phyloP scores from a whole-genome alignment of 2,888 invertebrate genomes.

The Xestia xanthographa region DNA sequence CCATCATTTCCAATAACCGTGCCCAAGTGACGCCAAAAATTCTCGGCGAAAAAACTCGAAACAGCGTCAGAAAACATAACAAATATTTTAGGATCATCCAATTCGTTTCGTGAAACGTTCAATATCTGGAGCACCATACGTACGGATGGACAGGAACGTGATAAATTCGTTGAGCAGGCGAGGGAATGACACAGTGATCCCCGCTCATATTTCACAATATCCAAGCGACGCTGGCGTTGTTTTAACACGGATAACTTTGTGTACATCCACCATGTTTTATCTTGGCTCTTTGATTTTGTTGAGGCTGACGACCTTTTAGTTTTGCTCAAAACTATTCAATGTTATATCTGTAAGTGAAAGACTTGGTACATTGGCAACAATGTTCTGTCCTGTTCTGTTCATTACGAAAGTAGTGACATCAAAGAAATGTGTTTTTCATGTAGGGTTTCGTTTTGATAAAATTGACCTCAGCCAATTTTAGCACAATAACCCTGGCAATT shows the following conservation, averaged over 20 bases:
- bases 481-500: slow-evolving; percentile 39
- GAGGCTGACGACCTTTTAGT: slow-evolving; percentile 44
- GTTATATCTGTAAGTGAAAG: background rate
- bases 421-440: background rate
- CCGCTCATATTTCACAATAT: slow-evolving; percentile 85
- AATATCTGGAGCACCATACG: slow-evolving; percentile 72
- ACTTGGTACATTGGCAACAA: background rate
- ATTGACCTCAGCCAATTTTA: slow-evolving; percentile 22
- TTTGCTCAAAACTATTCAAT: background rate
- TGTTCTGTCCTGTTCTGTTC: background rate
- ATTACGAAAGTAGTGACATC: background rate
- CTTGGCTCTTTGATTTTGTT: slow-evolving; percentile 58
- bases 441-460: background rate
- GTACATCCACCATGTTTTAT: slow-evolving; percentile 70
- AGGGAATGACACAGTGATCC: slow-evolving; percentile 82
- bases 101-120: slow-evolving; percentile 69
- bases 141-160: slow-evolving; percentile 76
- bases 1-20: slow-evolving; percentile 59
- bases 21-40: slow-evolving; percentile 51
- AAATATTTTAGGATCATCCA: slow-evolving; percentile 72
- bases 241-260: slow-evolving; percentile 77
- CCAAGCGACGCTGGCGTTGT: slow-evolving; percentile 74
- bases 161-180: slow-evolving; percentile 81
- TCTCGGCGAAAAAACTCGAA: slow-evolving; percentile 56
- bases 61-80: slow-evolving; percentile 60